Conservation (phyloP, 2,113 vertebrate species). For the Megalops atlanticus region DNA sequence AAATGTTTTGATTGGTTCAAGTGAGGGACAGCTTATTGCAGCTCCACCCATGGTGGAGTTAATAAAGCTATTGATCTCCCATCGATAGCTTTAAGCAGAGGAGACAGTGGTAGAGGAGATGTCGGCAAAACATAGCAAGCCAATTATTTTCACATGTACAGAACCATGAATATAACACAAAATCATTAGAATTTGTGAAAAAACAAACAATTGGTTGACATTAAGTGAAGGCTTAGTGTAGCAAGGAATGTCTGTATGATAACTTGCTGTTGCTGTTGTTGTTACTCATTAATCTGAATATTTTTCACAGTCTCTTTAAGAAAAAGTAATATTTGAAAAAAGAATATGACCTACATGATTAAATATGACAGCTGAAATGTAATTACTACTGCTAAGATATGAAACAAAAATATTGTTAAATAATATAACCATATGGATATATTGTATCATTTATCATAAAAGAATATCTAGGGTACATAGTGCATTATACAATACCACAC, state of each 20-base stretch:
- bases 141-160: too few relatives aligned
- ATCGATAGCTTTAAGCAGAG: background rate
- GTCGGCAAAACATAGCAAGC: background rate
- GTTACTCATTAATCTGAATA: background rate
- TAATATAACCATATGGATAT: background rate
- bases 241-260: too few relatives aligned
- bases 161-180: too few relatives aligned
- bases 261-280: too few relatives aligned
- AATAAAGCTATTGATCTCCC: too few relatives aligned
- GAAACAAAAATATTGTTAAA: background rate
- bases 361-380: background rate
- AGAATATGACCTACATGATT: too few relatives aligned
- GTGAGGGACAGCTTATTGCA: background rate
- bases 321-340: background rate
- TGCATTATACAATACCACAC: background rate
- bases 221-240: too few relatives aligned
- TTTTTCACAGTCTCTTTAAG: background rate
- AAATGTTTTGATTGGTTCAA: background rate
- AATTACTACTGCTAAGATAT: background rate
- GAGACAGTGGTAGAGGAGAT: background rate
- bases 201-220: too few relatives aligned
- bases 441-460: background rate
- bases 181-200: too few relatives aligned
- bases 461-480: background rate
- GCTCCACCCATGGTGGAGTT: too few relatives aligned